Evolutionary conservation across 2,113 vertebrate genomes (phyloP).

Genomic region (Cyanoliseus patagonus): DNA sequence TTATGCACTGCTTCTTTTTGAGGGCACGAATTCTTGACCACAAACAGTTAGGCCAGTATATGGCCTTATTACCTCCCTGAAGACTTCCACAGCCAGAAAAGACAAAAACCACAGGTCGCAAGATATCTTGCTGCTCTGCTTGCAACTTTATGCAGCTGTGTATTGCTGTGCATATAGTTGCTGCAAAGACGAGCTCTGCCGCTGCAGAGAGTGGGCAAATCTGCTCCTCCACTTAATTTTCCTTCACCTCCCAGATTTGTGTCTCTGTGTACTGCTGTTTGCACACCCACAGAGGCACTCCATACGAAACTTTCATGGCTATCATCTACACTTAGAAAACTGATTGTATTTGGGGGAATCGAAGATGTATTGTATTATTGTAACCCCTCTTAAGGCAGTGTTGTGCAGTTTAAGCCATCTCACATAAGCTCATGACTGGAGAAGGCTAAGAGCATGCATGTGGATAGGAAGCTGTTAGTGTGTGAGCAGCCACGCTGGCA

Average conservation of each 20-base stretch:
- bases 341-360: neutral
- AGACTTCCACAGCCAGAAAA: neutral
- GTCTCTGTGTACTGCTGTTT: neutral
- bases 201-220: neutral
- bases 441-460: neutral
- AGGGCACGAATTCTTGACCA: neutral
- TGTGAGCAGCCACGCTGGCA: neutral
- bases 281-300: neutral
- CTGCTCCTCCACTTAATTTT: neutral
- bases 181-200: neutral
- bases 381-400: neutral
- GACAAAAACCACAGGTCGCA: neutral
- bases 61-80: neutral
- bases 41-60: neutral
- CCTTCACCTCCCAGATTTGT: neutral
- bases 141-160: neutral
- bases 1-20: neutral
- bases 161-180: neutral
- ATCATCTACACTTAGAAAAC: neutral
- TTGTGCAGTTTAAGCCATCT: neutral
- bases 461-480: neutral
- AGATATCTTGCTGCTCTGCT: neutral
- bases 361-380: neutral
- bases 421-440: neutral
- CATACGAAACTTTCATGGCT: neutral